Evolutionary conservation across 2,888 invertebrate species (phyloP).

Genomic region (Caenorhabditis parvicauda): DNA sequence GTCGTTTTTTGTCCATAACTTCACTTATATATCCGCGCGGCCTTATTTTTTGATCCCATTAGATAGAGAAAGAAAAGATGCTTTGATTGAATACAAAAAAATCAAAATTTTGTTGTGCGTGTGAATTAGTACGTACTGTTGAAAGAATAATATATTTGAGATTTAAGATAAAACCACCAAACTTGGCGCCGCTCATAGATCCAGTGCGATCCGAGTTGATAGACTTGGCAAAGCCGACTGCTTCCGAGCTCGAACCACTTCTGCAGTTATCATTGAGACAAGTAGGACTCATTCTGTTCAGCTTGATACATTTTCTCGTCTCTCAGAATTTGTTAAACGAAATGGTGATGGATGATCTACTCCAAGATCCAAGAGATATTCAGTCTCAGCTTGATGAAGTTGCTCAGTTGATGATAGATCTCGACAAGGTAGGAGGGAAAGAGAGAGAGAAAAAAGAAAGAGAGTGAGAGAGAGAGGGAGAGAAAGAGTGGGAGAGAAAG

Average conservation of each 20-base stretch:
- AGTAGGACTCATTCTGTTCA: slow-evolving; percentile 2
- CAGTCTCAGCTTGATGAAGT: slow-evolving; percentile 33
- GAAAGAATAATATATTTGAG: no score
- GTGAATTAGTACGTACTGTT: no score
- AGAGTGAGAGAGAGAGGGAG: no score
- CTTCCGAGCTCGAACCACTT: slow-evolving; percentile 32
- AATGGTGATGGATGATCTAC: slow-evolving; percentile 22
- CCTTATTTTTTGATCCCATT: neutral
- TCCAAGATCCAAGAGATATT: slow-evolving; percentile 31
- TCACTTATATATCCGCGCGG: no score
- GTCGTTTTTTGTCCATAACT: no score
- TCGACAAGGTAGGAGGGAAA: no score
- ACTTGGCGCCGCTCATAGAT: slow-evolving; percentile 17
- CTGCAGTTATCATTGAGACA: slow-evolving; percentile 32
- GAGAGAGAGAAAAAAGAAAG: slow-evolving; percentile 2
- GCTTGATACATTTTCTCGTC: neutral
- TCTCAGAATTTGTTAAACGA: slow-evolving; percentile 27
- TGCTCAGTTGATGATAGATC: slow-evolving; percentile 29
- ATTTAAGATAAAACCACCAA: slow-evolving; percentile 32
- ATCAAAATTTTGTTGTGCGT: neutral
- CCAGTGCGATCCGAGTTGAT: slow-evolving; percentile 21
- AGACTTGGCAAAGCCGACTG: slow-evolving; percentile 22
- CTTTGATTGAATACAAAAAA: neutral
- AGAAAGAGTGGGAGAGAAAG: no score
- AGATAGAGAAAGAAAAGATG: neutral